Evolutionary conservation across 2,888 invertebrate genomes (phyloP).

Genomic region (Plutella xylostella): DNA sequence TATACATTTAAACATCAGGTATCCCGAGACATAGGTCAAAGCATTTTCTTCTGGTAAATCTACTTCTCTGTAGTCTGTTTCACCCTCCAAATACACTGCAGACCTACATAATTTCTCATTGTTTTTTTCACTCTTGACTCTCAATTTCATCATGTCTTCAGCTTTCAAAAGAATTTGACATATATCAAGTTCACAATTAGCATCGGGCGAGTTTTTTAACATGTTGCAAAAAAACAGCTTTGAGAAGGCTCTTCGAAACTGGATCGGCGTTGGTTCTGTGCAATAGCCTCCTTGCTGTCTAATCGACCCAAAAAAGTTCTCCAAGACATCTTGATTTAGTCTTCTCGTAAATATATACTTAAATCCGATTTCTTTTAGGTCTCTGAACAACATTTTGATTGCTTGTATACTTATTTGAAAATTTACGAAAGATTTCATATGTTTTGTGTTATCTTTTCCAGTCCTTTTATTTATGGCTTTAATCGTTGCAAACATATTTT

Average conservation of each 20-base stretch:
- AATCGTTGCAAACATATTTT: conserved; percentile 8
- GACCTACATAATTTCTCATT: not conserved
- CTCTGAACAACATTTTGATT: conserved; percentile 10
- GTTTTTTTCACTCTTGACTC: not conserved
- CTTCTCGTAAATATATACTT: conserved; percentile 3
- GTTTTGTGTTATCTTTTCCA: conserved; percentile 8
- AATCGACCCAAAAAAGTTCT: conserved; percentile 8
- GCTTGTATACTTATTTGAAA: conserved; percentile 14
- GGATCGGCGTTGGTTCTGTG: conserved; percentile 10
- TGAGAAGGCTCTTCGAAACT: conserved; percentile 15
- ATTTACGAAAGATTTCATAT: conserved; percentile 12
- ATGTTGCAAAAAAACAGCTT: conserved; percentile 13
- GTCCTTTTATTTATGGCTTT: conserved; percentile 8
- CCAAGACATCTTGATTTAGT: conserved; percentile 11
- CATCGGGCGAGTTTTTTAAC: conserved; percentile 10
- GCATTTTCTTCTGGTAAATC: conserved; percentile 14
- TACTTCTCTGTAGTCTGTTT: conserved; percentile 13
- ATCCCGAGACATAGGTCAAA: conserved; percentile 13
- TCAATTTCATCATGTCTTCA: conserved; percentile 9
- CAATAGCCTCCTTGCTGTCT: conserved; percentile 13
- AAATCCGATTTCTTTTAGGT: conserved; percentile 7
- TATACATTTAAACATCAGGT: conserved; percentile 14
- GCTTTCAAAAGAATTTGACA: conserved; percentile 10
- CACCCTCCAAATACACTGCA: conserved; percentile 5
- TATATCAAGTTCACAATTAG: conserved; percentile 13